Evolutionary conservation across 2,797 vertebrate species (phyloP).

Genomic region (Capromys pilorides): DNA sequence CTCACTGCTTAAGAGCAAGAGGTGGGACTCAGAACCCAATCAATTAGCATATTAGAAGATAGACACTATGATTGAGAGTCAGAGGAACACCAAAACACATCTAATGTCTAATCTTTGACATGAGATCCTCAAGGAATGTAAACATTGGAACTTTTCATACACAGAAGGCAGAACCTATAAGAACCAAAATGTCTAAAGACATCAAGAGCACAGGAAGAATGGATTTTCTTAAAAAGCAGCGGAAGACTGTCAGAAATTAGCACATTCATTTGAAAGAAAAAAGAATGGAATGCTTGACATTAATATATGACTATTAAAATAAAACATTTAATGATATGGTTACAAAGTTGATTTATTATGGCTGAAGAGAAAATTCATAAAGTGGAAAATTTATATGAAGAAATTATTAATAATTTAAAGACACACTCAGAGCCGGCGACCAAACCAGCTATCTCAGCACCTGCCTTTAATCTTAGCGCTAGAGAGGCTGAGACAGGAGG

Average conservation of each 20-base stretch:
- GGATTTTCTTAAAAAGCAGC: neutral
- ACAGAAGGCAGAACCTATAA: neutral
- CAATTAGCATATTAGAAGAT: neutral
- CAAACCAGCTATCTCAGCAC: no score
- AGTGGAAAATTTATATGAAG: constrained; percentile 13
- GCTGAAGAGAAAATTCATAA: constrained; percentile 13
- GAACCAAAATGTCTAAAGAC: constrained; percentile 2
- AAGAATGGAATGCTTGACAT: neutral
- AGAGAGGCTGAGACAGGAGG: no score
- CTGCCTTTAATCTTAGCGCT: no score
- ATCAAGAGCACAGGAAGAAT: neutral
- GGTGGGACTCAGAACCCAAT: neutral
- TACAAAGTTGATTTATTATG: neutral
- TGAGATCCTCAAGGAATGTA: neutral
- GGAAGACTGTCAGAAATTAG: neutral
- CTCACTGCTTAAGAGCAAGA: neutral
- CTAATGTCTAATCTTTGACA: neutral
- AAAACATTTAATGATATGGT: constrained; percentile 17
- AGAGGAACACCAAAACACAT: neutral
- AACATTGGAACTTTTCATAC: neutral
- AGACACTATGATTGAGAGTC: neutral
- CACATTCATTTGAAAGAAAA: constrained; percentile 26
- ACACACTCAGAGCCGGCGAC: no score
- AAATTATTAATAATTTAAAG: constrained; percentile 43
- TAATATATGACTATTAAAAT: constrained; percentile 47